These are phyloP conservation scores for Oreochromis mossambicus DNA, from an alignment of 2,797 vertebrate genomes.

Conservation along the genomic window DNA sequence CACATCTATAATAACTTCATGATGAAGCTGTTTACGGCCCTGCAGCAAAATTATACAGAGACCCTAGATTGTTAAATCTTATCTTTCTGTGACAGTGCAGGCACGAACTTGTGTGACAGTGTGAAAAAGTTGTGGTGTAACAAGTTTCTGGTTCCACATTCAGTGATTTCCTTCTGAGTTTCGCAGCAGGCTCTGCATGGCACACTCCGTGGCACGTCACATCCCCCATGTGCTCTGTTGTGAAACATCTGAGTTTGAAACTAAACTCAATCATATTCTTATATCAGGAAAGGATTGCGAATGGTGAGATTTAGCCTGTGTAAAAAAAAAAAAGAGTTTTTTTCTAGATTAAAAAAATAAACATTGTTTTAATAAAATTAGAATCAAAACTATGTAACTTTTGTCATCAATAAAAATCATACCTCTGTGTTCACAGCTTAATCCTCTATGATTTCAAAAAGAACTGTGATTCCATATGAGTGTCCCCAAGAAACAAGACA, in stretches of 20 bases:
- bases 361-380: background rate
- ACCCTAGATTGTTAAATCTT: background rate
- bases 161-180: background rate
- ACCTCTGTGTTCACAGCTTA: too few species aligned
- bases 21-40: background rate
- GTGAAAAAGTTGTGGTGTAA: background rate
- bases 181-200: fast-evolving
- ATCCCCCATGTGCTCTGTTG: background rate
- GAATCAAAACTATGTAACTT: background rate
- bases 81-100: background rate
- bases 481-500: background rate
- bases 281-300: background rate
- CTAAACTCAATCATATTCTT: background rate
- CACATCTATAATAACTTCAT: background rate
- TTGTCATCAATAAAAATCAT: background rate
- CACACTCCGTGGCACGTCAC: background rate
- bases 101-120: background rate
- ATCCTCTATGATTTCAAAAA: background rate
- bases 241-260: background rate
- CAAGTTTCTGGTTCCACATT: background rate
- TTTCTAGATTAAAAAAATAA: background rate
- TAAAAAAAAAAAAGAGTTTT: background rate
- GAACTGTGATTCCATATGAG: background rate
- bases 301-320: background rate
- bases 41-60: background rate